phyloP scores from a whole-genome alignment of 2,888 invertebrate genomes.

The Stenodema calcarata region DNA sequence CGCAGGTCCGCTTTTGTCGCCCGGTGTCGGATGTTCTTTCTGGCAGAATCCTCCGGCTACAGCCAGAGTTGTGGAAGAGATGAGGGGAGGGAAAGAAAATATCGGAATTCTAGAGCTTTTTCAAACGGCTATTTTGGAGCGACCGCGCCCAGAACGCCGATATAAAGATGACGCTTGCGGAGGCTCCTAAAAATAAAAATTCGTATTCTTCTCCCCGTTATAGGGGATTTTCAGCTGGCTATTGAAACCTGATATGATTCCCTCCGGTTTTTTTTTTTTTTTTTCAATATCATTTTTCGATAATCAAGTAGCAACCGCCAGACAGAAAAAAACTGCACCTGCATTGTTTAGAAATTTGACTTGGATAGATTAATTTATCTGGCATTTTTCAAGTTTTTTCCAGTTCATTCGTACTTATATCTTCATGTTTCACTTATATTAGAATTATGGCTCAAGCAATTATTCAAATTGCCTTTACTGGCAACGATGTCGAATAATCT shows the following conservation, averaged over 20 bases:
- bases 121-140: neutral
- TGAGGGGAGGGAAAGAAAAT: neutral
- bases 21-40: neutral
- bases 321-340: neutral
- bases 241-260: neutral
- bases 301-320: neutral
- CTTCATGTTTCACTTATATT: too few relatives aligned
- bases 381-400: too few relatives aligned
- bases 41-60: neutral
- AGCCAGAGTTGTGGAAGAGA: neutral
- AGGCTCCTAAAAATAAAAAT: neutral
- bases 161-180: neutral
- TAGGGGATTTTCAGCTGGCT: neutral
- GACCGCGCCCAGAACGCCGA: neutral
- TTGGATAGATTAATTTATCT: too few relatives aligned
- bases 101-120: neutral
- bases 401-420: too few relatives aligned
- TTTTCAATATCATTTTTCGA: neutral
- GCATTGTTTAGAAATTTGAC: neutral
- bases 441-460: too few relatives aligned
- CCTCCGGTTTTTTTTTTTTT: neutral
- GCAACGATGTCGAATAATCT: too few relatives aligned
- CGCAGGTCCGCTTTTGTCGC: neutral
- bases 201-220: neutral
- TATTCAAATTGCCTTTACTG: too few relatives aligned